These are phyloP conservation scores for Solenopsis invicta DNA, from an alignment of 1,140 invertebrate species.

Conservation along the genomic window DNA sequence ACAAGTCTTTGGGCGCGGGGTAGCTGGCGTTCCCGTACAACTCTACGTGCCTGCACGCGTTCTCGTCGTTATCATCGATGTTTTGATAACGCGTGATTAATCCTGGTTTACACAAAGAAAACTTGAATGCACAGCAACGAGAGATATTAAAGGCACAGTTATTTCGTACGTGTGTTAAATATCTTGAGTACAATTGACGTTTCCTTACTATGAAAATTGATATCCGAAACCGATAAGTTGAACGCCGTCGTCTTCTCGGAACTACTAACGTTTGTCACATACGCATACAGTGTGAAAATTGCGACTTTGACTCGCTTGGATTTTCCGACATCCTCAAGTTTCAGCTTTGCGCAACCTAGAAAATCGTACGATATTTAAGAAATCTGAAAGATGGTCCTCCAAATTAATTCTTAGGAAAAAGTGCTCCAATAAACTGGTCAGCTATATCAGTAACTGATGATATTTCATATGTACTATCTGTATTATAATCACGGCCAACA, in stretches of 20 bases:
- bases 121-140: neutral
- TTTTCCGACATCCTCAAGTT: conserved; percentile 73
- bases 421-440: too few relatives aligned
- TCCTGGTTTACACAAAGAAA: conserved; percentile 66
- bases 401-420: neutral
- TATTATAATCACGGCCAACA: too few relatives aligned
- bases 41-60: conserved; percentile 76
- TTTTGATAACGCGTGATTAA: conserved; percentile 81
- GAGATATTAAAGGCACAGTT: neutral
- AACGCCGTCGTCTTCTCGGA: conserved; percentile 79
- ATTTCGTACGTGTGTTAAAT: neutral
- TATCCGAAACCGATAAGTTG: conserved; percentile 80
- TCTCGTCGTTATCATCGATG: conserved; percentile 69
- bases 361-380: neutral
- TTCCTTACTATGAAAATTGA: conserved; percentile 80
- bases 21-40: conserved; percentile 69
- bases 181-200: neutral
- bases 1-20: conserved; percentile 68
- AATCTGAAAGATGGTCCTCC: neutral
- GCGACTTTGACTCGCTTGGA: conserved; percentile 46
- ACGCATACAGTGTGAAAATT: conserved; percentile 78
- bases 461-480: too few relatives aligned
- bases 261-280: conserved; percentile 71
- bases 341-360: conserved; percentile 78
- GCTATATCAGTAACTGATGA: too few relatives aligned